phyloP scores from a whole-genome alignment of 2,113 vertebrate genomes.

The Atlantisia rogersi region DNA sequence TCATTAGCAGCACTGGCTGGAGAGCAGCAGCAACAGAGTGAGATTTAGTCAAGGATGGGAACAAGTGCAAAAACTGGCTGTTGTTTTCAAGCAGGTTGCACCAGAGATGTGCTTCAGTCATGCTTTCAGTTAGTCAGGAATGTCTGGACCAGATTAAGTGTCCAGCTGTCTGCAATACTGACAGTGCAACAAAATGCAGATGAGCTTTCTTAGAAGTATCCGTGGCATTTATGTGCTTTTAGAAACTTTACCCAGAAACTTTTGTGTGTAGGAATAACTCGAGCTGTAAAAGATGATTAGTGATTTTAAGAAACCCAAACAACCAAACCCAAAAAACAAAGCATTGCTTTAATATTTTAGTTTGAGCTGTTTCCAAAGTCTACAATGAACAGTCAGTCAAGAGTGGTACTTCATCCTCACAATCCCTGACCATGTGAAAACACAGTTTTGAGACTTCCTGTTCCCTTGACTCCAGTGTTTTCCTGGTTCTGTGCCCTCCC shows the following conservation, averaged over 20 bases:
- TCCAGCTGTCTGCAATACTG: neutral
- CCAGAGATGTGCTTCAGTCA: neutral
- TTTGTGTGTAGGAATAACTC: neutral
- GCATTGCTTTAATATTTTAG: constrained; percentile 5
- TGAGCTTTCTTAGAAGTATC: neutral
- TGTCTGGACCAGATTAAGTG: neutral
- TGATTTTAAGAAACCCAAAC: neutral
- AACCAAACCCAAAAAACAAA: neutral
- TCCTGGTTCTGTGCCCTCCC: neutral
- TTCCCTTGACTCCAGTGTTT: neutral
- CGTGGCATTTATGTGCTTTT: neutral
- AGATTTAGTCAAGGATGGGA: neutral
- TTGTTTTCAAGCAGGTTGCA: neutral
- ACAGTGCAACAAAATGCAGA: neutral
- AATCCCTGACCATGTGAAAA: neutral
- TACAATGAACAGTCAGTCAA: neutral
- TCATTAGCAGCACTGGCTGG: neutral
- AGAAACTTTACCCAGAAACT: neutral
- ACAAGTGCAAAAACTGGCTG: neutral
- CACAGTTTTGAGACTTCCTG: neutral
- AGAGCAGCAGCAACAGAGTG: neutral
- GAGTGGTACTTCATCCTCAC: neutral
- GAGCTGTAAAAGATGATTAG: neutral
- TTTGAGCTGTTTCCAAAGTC: constrained; percentile 34
- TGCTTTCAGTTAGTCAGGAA: neutral